Conservation (phyloP, 1,140 invertebrate genomes). For the Bilobella aurantiaca region DNA sequence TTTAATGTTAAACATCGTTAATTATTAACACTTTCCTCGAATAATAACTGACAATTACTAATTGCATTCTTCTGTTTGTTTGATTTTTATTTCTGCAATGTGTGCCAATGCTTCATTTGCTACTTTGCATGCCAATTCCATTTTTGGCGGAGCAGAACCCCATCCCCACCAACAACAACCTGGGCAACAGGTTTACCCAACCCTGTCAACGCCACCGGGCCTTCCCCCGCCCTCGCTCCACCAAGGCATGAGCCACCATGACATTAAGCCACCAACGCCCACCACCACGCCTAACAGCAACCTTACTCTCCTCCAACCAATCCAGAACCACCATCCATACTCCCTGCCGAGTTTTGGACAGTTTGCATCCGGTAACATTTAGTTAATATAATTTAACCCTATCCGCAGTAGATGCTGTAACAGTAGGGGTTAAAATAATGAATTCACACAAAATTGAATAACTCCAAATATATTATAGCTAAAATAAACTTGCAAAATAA, state of each 20-base stretch:
- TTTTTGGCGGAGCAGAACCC: slow-evolving; percentile 13
- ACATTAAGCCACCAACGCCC: slow-evolving; percentile 5
- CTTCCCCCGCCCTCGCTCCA: slow-evolving; percentile 1
- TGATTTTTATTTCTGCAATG: slow-evolving; percentile 9
- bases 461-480: too few species aligned
- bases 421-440: too few species aligned
- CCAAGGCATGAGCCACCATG: not conserved
- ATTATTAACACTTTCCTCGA: not conserved
- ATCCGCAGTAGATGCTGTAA: too few species aligned
- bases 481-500: too few species aligned
- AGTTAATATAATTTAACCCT: too few species aligned
- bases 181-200: slow-evolving; percentile 1
- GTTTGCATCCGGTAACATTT: slow-evolving; percentile 24
- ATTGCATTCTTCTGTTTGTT: slow-evolving; percentile 7
- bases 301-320: slow-evolving; percentile 24
- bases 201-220: slow-evolving; percentile 9
- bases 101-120: too few species aligned
- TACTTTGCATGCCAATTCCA: slow-evolving; percentile 9
- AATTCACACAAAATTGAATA: too few species aligned
- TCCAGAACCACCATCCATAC: slow-evolving; percentile 26
- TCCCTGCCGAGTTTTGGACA: slow-evolving; percentile 28
- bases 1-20: not conserved
- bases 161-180: slow-evolving; percentile 16
- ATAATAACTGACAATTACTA: not conserved
- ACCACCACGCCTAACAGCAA: slow-evolving; percentile 22